Evolutionary conservation across 64 coral and sea anemone species (phyloP), one percentile per base, ranked within the genome.

Genomic region (Stichodactyla mertensii): DNA sequence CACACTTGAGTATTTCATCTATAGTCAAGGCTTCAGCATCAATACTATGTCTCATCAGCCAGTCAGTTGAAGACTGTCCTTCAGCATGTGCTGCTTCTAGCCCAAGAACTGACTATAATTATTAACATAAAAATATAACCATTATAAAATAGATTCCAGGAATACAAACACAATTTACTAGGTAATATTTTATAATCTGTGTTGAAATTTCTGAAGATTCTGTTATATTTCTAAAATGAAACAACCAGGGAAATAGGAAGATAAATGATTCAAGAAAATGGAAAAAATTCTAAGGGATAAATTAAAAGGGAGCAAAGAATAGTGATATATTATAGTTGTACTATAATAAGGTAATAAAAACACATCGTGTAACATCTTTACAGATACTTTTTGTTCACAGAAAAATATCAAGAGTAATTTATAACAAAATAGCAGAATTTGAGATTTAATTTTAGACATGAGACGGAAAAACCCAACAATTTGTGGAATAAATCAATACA

Each of bases 1-100:
- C 97, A 86, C 90, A 86, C 79, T 99, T 93, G 52, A 99, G 91
- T 16, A 99, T 92, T n/a, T 99, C 97, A 58, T 95, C 88, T 88
- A 95, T 89, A 82, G 93, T 64, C 55, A 99, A 86, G 18, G 85
- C 88, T 86, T 57, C 78, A 51, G 97, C 93, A 54, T 99, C 84
- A 53, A 99, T 59, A 86, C 97, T 99, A 77, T 99, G 97, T 57
- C 16, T 90, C 36, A 80, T 83, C 82, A 99, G 78, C 97, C 97
- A 99, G 81, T 99, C 93, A 91, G 87, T 89, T 24, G 97, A 99
- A 60, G 97, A 92, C 77, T 95, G 97, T 6, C 95, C 88, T 80
- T 93, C 89, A 0, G 91, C 95, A 91, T 93, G 86, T 14, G 92
- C 95, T 31, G 95, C 94, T 12, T 97, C 94, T 58, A 97, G 61